Evolutionary conservation across 1,140 invertebrate species (phyloP).

Genomic region (Dolichoris vasculosae): DNA sequence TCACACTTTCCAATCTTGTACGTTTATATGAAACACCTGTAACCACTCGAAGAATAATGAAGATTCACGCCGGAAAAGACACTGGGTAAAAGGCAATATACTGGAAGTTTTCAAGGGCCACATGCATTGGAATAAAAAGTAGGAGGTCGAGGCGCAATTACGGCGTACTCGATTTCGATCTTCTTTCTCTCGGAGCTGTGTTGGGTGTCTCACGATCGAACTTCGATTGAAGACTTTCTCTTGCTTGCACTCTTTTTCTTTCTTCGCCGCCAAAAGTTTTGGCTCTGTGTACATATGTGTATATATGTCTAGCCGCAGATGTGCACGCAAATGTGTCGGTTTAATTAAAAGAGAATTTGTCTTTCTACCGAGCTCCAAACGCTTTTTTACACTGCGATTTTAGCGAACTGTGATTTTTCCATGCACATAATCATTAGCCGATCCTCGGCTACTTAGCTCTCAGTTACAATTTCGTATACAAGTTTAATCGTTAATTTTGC

Average conservation of each 20-base stretch:
- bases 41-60: neutral
- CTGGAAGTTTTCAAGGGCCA: neutral
- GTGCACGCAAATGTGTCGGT: neutral
- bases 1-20: neutral
- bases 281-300: neutral
- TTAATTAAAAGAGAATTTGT: neutral
- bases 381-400: neutral
- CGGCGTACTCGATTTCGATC: neutral
- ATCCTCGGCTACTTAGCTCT: too few species aligned
- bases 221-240: neutral
- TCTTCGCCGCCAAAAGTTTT: neutral
- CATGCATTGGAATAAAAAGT: neutral
- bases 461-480: too few species aligned
- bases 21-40: neutral
- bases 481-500: neutral
- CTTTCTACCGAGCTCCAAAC: neutral
- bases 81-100: neutral
- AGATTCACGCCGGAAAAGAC: neutral
- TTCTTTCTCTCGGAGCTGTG: slow-evolving; percentile 29
- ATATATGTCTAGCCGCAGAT: neutral
- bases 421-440: neutral
- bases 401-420: neutral
- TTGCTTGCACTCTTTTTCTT: neutral
- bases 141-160: neutral
- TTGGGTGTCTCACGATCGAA: slow-evolving; percentile 4